These are phyloP conservation scores for Pectinophora gossypiella DNA, from an alignment of 1,140 invertebrate species.

Conservation along the genomic window DNA sequence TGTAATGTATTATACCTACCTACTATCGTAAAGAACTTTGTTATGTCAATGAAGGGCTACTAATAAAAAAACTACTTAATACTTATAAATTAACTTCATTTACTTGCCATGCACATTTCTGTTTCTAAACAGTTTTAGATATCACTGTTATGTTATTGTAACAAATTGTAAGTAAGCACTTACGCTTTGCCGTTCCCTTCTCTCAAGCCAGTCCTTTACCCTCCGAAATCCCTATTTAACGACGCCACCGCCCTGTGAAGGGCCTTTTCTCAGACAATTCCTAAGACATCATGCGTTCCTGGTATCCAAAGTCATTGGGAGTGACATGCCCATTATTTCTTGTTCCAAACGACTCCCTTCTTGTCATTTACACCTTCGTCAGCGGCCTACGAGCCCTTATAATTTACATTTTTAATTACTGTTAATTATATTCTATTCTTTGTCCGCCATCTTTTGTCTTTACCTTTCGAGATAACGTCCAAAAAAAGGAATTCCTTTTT, in stretches of 20 bases:
- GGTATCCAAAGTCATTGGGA: conserved; percentile 71
- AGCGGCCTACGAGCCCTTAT: conserved; percentile 14
- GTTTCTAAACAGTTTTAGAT: no score
- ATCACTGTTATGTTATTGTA: no score
- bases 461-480: background rate
- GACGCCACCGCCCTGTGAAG: conserved; percentile 6
- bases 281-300: conserved; percentile 41
- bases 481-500: conserved; percentile 5
- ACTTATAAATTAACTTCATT: no score
- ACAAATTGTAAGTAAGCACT: no score
- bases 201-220: no score
- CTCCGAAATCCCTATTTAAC: background rate
- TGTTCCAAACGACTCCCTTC: conserved; percentile 38
- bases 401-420: conserved; percentile 41
- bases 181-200: no score
- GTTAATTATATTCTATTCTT: conserved; percentile 19
- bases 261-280: conserved; percentile 35
- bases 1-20: no score
- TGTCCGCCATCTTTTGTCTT: background rate
- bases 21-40: no score
- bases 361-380: conserved; percentile 50
- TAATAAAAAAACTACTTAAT: no score
- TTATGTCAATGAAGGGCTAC: no score
- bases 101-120: no score
- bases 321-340: conserved; percentile 70